Evolutionary conservation across 2,797 vertebrate species (phyloP).

Genomic region (Scolopax rusticola): DNA sequence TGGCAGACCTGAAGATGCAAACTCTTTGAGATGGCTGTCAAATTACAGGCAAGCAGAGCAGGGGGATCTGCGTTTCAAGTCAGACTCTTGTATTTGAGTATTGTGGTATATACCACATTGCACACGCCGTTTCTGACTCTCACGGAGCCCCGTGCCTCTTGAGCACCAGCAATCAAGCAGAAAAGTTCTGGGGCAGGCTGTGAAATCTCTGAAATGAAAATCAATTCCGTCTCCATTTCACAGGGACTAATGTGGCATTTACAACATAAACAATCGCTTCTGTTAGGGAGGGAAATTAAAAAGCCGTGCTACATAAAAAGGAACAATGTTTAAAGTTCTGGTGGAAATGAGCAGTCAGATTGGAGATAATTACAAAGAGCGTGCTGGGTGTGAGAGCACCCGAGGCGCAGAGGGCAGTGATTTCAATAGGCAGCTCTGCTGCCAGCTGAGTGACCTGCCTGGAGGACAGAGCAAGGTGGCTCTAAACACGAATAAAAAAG

Average conservation of each 20-base stretch:
- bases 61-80: neutral
- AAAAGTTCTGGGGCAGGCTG: slow-evolving; percentile 82
- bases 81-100: neutral
- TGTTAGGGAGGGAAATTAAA: slow-evolving; percentile 82
- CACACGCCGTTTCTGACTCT: slow-evolving; percentile 20
- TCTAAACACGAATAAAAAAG: neutral
- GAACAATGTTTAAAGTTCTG: slow-evolving; percentile 82
- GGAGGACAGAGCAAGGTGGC: neutral
- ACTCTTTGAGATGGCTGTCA: neutral
- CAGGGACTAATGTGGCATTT: slow-evolving; percentile 82
- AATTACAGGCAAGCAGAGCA: neutral
- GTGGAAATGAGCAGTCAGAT: slow-evolving; percentile 74
- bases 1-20: neutral
- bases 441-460: neutral
- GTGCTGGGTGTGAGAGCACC: neutral
- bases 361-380: slow-evolving; percentile 68
- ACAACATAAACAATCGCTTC: slow-evolving; percentile 81
- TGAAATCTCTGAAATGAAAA: slow-evolving; percentile 84
- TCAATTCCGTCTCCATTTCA: slow-evolving; percentile 82
- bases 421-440: neutral
- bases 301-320: slow-evolving; percentile 79
- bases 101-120: neutral
- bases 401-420: neutral
- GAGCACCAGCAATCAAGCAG: slow-evolving; percentile 73
- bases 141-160: slow-evolving; percentile 25